Base-by-base conservation (phyloP, 2,113 vertebrate species). In the Toxotes jaculatrix region DNA sequence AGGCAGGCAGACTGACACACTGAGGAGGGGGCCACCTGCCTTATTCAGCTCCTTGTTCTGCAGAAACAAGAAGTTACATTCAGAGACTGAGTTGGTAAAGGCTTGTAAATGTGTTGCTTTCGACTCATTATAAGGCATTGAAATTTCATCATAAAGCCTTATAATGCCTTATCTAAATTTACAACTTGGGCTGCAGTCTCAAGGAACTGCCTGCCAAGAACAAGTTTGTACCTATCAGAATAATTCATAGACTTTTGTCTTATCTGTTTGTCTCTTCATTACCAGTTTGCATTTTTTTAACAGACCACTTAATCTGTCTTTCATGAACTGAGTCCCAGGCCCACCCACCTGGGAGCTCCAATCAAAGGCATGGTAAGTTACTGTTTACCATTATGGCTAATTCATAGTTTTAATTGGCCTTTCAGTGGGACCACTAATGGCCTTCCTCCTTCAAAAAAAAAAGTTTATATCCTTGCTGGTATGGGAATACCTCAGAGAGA, bases 1-100 rank as follows among this genome's bases (percentile, higher is more conserved):
- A 27, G 19, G 65, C 83, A 73, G 80, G 68, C 87, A 88, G 80
- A 85, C 87, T 79, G 79, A 84, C 84, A 82, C 72, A 53, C 62
- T 62, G 78, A 45, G 47, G 82, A 64, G 75, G 74, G 74, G 71
- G 69, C 59, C 84, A 77, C 77, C 89, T 88, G 87, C 83, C 79
- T 80, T 73, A 70, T 73, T 77, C 74, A 51, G 66, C 74, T 82
- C 56, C 42, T 17, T 51, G 32, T 75, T 78, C 56, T 66, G 40
- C 49, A 32, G 55, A 77, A 63, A 77, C 51, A 49, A 27, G 49
- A 78, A 84, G 77, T 45, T 87, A 56, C 63, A 64, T 71, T 77
- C 61, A 76, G 43, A 77, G 63, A 51, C 60, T 45, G 5, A 82
- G 69, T 79, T 53, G 49, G 72, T n/a, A 36, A 66, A 64, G 34